phyloP scores from a whole-genome alignment of 92 coral and sea anemone species.

The Zoanthus sociatus region DNA sequence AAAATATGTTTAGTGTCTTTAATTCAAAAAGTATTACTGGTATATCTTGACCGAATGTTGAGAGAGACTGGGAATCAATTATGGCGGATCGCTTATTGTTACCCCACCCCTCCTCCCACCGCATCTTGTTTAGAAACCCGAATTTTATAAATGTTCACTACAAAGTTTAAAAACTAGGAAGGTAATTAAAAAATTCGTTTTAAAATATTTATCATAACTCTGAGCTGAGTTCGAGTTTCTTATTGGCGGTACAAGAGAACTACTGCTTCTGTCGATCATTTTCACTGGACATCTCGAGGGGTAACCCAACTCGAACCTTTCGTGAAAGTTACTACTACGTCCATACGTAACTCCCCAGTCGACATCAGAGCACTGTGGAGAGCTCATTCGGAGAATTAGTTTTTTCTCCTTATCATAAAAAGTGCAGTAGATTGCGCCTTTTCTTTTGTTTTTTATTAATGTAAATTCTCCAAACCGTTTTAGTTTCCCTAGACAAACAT shows the following conservation, averaged over 20 bases:
- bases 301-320: slow-evolving; percentile 64
- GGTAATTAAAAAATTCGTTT: background rate
- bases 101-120: background rate
- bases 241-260: slow-evolving; percentile 14
- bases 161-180: background rate
- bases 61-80: no score
- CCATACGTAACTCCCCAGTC: slow-evolving; percentile 69
- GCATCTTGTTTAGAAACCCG: background rate
- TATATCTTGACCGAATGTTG: no score
- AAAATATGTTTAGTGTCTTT: no score
- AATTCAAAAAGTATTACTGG: no score
- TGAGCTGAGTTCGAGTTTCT: background rate
- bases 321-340: slow-evolving; percentile 52
- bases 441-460: slow-evolving; percentile 59
- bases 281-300: slow-evolving; percentile 67
- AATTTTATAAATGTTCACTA: background rate
- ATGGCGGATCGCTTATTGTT: no score
- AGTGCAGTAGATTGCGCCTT: slow-evolving; percentile 56
- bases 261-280: slow-evolving; percentile 20
- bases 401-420: slow-evolving; percentile 70
- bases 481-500: slow-evolving; percentile 70
- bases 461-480: slow-evolving; percentile 72
- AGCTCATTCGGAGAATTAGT: slow-evolving; percentile 62
- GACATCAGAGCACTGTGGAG: slow-evolving; percentile 84
- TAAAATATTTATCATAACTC: background rate